Base-by-base conservation (phyloP, 2,888 invertebrate genomes). In the Noctua fimbriata region DNA sequence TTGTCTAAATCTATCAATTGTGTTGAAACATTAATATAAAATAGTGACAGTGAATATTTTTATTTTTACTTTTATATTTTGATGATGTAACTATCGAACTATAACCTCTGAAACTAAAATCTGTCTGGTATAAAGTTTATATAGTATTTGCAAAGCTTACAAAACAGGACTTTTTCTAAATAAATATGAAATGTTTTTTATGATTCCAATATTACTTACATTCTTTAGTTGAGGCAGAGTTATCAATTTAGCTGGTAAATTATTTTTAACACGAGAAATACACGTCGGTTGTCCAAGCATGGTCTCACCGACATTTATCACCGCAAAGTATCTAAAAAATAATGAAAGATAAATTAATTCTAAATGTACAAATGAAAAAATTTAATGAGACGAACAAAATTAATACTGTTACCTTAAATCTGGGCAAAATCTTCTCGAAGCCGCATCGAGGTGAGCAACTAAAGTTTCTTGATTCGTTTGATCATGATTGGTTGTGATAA, bases 171-270 rank as follows among this genome's bases (percentile, higher is more conserved):
- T n/a, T 58, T 58, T n/a, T 58, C 58, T n/a, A n/a, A 58, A 58
- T n/a, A 1, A 5, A 58, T n/a, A 1, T n/a, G n/a, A 4, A 55
- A 55, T 10, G 36, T 12, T 58, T 60, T 60, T 7, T 41, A 70
- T 74, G 2, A 5, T 49, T 24, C 7, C 55, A n/a, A 9, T n/a
- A 24, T 58, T 24, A 85, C 87, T 83, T 69, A 87, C 87, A n/a
- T 77, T 58, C 0, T 69, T 60, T 10, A 73, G 49, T 24, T 79
- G 58, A 41, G 76, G 70, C 14, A 87, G 5, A 24, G 72, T 60
- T 18, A 92, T 47, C n/a, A 82, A 36, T 49, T 89, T 90, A 4
- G 88, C 91, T 69, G 92, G 88, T n/a, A 91, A 73, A 28, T 86
- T 73, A 60, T 89, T 84, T 58, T 76, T 82, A 1, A 58, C 76